Conservation (phyloP, 2,888 invertebrate species). For the Metacarcinus magister region DNA sequence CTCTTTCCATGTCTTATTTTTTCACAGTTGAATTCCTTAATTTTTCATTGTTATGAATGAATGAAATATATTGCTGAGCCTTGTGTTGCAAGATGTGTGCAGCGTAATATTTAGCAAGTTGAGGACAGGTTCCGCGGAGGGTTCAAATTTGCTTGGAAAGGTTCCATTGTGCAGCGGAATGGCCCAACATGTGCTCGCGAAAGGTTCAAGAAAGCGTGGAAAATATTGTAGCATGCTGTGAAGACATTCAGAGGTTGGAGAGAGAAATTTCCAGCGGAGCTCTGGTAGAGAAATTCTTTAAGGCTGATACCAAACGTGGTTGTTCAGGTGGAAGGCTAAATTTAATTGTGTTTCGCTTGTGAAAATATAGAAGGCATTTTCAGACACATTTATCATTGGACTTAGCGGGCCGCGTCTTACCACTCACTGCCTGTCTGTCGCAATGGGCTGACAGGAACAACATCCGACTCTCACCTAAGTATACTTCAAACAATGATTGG, state of each 20-base stretch:
- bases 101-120: not conserved
- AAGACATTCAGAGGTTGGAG: not conserved
- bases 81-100: not conserved
- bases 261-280: not conserved
- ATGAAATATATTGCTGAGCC: not conserved
- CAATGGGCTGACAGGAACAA: not conserved
- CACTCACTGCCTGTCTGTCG: not conserved
- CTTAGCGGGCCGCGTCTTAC: not conserved
- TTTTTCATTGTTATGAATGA: not conserved
- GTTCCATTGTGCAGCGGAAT: slow-evolving; percentile 9
- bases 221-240: not conserved
- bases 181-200: slow-evolving; percentile 1
- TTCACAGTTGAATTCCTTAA: not conserved
- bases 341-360: not conserved
- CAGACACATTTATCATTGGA: too few species aligned
- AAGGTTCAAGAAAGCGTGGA: not conserved
- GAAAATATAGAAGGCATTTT: not conserved
- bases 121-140: not conserved
- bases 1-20: not conserved
- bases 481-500: not conserved
- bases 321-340: not conserved
- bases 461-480: not conserved
- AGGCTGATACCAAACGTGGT: not conserved
- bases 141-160: not conserved
- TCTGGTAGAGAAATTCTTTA: not conserved